Evolutionary conservation across 2,888 invertebrate species (phyloP).

Genomic region (Lycophotia porphyrea): DNA sequence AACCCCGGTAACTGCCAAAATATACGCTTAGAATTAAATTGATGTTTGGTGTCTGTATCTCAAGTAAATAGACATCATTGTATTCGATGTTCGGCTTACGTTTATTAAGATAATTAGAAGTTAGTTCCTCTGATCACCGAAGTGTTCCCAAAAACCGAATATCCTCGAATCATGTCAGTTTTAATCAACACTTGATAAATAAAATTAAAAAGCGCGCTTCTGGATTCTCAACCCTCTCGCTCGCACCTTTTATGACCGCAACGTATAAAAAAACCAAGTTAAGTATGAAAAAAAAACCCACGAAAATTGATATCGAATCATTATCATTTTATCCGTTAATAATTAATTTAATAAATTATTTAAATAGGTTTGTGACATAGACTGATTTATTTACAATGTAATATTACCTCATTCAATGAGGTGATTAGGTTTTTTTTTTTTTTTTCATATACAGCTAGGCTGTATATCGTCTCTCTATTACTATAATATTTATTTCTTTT

Average conservation of each 20-base stretch:
- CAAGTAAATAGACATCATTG: neutral
- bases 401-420: conserved; percentile 73
- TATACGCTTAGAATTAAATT: conserved; percentile 15
- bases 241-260: neutral
- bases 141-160: neutral
- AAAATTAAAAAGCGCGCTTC: neutral
- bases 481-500: conserved; percentile 19
- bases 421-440: conserved; percentile 45
- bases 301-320: conserved; percentile 30
- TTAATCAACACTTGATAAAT: neutral
- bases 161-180: too few species aligned
- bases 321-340: conserved; percentile 57
- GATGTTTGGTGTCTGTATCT: conserved; percentile 23
- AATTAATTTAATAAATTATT: conserved; percentile 62
- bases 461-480: conserved; percentile 52
- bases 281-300: neutral
- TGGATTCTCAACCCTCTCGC: neutral
- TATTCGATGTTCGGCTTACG: neutral
- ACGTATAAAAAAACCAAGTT: neutral
- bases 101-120: neutral
- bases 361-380: conserved; percentile 57
- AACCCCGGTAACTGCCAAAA: conserved; percentile 5
- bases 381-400: conserved; percentile 63
- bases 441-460: conserved; percentile 63
- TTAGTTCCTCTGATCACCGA: neutral